Base-by-base conservation (phyloP, 1,140 invertebrate species). In the Achatina immaculata region DNA sequence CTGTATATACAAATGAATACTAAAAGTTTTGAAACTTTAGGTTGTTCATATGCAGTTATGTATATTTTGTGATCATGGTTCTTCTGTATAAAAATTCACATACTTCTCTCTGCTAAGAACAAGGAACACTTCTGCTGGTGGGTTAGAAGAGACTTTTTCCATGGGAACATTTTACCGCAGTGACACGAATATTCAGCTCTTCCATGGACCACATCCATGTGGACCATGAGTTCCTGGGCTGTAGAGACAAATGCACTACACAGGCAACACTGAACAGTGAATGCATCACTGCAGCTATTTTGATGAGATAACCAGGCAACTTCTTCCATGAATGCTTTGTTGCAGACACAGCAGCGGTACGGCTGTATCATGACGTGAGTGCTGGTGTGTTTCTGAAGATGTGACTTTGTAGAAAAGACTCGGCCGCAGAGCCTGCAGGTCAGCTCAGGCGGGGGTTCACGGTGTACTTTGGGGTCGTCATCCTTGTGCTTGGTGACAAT, bases 51-150 rank as follows among this genome's bases (percentile, higher is more conserved):
- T n/a, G n/a, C n/a, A n/a, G n/a, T n/a, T n/a, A n/a, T n/a, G n/a
- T n/a, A n/a, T n/a, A n/a, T n/a, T n/a, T n/a, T n/a, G n/a, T n/a
- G n/a, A n/a, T n/a, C n/a, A n/a, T n/a, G n/a, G n/a, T n/a, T n/a
- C n/a, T n/a, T n/a, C n/a, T n/a, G n/a, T n/a, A n/a, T n/a, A n/a
- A 55, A 14, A 55, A 21, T 55, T 55, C 51, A 55, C 51, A 55
- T 55, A 42, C 73, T 75, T 34, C 66, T 43, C 69, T 79, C 77
- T 24, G 77, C 62, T 43, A 71, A 45, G 28, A 40, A 71, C 9
- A 79, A 38, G 11, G 77, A 68, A 79, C 77, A 79, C 65, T 79
- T 79, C 31, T 79, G 77, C 77, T 79, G 77, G 77, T 79, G 77
- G 21, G 77, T 79, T 24, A 79, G 66, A 65, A 79, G 45, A 45